Evolutionary conservation across 2,113 vertebrate genomes (phyloP).

Genomic region (Ptyas mucosa): DNA sequence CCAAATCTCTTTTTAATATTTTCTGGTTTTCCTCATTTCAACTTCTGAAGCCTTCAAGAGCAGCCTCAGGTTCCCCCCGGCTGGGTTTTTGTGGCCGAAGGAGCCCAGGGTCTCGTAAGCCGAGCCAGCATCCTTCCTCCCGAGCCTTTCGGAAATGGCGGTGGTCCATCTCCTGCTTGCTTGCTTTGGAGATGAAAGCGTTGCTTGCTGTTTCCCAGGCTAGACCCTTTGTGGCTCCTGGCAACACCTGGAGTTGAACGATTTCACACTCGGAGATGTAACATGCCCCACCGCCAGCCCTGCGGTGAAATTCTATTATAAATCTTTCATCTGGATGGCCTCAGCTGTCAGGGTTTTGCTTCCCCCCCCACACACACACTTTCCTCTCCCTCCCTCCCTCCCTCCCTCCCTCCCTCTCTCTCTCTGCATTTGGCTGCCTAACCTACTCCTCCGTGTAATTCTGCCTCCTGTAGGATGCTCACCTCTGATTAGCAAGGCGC

Average conservation of each 20-base stretch:
- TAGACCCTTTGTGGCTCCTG: background rate
- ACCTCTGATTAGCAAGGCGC: background rate
- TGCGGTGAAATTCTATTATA: conserved; percentile 23
- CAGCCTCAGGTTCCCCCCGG: background rate
- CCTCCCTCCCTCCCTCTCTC: too few species aligned
- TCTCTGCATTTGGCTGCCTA: background rate
- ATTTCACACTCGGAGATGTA: conserved; percentile 8
- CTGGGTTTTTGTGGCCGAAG: background rate
- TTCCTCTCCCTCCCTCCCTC: too few species aligned
- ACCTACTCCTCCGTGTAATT: conserved; percentile 14
- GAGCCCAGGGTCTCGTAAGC: background rate
- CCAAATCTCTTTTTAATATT: fast-evolving
- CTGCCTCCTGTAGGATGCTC: background rate
- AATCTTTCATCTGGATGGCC: conserved; percentile 23
- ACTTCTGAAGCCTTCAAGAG: background rate
- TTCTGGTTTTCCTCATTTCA: background rate
- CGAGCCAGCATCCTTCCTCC: background rate
- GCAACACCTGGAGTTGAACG: conserved; percentile 26
- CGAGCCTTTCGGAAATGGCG: background rate
- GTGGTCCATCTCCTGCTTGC: fast-evolving
- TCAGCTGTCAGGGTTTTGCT: background rate
- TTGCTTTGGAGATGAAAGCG: background rate
- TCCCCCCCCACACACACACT: background rate
- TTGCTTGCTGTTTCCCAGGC: conserved; percentile 2
- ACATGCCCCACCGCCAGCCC: conserved; percentile 7